Conservation (phyloP, 2,888 invertebrate genomes). For the Suillia variegata region DNA sequence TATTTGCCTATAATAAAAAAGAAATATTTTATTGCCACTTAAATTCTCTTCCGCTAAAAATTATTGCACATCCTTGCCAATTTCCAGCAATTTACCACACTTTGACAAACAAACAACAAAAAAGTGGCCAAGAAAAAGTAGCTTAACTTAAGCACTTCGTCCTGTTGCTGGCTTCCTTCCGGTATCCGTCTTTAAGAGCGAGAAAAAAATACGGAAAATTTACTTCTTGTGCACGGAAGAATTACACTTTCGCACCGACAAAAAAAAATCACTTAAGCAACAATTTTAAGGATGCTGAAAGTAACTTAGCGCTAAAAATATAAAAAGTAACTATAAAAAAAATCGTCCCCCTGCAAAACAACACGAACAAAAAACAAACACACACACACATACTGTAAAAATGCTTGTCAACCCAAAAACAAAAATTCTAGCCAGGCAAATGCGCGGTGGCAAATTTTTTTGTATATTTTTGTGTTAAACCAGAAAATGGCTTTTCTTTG, state of each 20-base stretch:
- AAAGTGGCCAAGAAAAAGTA: background rate
- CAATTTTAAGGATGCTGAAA: no score
- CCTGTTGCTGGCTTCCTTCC: slow-evolving; percentile 24
- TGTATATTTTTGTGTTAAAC: slow-evolving; percentile 39
- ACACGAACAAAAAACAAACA: background rate
- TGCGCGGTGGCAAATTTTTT: slow-evolving; percentile 25
- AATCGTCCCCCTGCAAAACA: background rate
- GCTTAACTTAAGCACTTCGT: slow-evolving; percentile 13
- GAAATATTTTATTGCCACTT: no score
- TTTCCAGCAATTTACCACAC: background rate
- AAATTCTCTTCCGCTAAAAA: background rate
- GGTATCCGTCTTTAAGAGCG: slow-evolving; percentile 15
- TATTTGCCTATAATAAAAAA: no score
- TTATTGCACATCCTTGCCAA: background rate
- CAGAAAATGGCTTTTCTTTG: slow-evolving; percentile 36
- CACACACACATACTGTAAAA: slow-evolving; percentile 4
- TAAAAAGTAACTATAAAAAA: background rate
- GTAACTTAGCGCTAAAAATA: background rate
- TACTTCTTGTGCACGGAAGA: slow-evolving; percentile 1
- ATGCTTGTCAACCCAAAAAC: slow-evolving; percentile 17
- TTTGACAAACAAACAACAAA: background rate
- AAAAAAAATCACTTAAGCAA: background rate
- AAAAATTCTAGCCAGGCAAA: slow-evolving; percentile 25
- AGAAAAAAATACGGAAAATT: slow-evolving; percentile 5
- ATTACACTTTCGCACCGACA: background rate